Evolutionary conservation across 2,113 vertebrate species (phyloP), one percentile per base, ranked within the genome.

Genomic region (Daubentonia madagascariensis): DNA sequence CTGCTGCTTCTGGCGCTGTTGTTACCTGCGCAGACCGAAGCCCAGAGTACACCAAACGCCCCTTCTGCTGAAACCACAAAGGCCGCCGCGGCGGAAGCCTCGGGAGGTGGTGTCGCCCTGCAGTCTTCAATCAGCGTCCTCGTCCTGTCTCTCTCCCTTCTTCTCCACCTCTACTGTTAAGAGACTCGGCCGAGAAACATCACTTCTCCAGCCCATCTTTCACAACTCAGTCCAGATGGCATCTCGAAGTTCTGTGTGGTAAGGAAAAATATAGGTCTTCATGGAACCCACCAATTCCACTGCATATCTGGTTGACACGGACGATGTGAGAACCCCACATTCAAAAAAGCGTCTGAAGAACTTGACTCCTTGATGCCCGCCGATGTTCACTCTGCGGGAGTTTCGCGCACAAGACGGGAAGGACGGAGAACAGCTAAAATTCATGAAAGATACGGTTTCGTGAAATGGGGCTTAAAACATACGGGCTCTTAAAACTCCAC

Each of bases 121-220:
- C 76, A 43, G 50, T 48, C 65, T 1, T 57, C 65, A 0, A 18
- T 32, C 25, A 20, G 43, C 0, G 2, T 86, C n/a, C 23, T 96
- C 3, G 0, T 75, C 30, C 10, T 79, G 14, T 93, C 50, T 3
- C 72, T 96, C 9, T 63, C 43, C n/a, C 61, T 98, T 50, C 37
- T 96, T 43, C 32, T 96, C 14, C 78, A 48, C 35, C 67, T 95
- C 54, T 73, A 13, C 89, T 96, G 72, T 52, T 97, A 90, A 93
- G 67, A 76, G 17, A 9, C 48, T 25, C 57, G 25, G 95, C 91
- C 63, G 2, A 50, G 91, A 67, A 70, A 59, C 54, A 57, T 72
- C 89, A 13, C 50, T 25, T 57, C 65, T 9, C 48, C 92, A 68
- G 2, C 73, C 50, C 93, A 57, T 93, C 89, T 81, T 67, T 40